Conservation (phyloP, 2,888 invertebrate genomes). For the Helicoverpa assulta region DNA sequence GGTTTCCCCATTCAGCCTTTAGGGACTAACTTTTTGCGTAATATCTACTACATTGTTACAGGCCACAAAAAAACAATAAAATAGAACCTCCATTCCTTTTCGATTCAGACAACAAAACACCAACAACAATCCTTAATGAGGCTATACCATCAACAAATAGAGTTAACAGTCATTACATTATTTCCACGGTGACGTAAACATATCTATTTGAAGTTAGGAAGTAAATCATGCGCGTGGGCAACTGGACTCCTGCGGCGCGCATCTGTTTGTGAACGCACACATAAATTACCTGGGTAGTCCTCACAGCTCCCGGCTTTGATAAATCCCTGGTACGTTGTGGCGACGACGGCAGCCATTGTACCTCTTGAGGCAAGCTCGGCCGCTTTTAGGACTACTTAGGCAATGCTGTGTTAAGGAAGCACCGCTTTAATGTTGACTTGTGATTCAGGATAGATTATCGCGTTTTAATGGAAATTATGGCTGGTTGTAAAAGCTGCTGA, state of each 20-base stretch:
- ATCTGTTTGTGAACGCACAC: constrained; percentile 72
- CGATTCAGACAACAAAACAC: constrained; percentile 5
- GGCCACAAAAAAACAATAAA: neutral
- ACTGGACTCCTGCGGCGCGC: constrained; percentile 76
- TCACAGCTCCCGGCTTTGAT: constrained; percentile 78
- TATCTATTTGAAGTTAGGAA: constrained; percentile 58
- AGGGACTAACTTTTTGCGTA: too few relatives aligned
- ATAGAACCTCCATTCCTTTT: neutral
- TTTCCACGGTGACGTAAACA: constrained; percentile 59
- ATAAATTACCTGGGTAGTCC: constrained; percentile 70
- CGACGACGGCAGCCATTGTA: constrained; percentile 74
- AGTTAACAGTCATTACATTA: constrained; percentile 57
- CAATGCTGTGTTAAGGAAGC: neutral
- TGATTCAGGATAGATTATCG: neutral
- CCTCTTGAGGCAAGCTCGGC: constrained; percentile 51
- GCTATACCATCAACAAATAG: constrained; percentile 40
- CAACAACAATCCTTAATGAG: constrained; percentile 34
- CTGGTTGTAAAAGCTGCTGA: neutral
- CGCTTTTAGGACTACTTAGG: constrained; percentile 29
- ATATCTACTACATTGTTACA: too few relatives aligned
- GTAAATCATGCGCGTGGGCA: constrained; percentile 76
- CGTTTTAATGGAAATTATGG: neutral
- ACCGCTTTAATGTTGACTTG: constrained; percentile 3
- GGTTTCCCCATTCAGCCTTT: too few relatives aligned
- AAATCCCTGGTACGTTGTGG: constrained; percentile 73